Evolutionary conservation across 2,113 vertebrate genomes (phyloP), one percentile per base, ranked within the genome.

Genomic region (Phoenicopterus ruber): DNA sequence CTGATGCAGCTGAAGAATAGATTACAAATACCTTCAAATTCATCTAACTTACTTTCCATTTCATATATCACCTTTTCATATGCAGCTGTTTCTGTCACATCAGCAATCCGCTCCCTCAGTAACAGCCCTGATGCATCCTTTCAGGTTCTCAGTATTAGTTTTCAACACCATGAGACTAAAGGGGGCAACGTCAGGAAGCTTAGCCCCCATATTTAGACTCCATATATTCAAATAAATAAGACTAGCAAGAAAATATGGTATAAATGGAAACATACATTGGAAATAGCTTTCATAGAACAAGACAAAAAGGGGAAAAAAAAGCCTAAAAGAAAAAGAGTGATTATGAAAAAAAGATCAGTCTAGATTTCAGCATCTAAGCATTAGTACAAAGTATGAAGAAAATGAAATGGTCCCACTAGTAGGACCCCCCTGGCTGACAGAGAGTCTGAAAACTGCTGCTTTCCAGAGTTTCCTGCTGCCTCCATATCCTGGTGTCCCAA

Each of bases 21-120:
- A 95, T 97, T 93, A 93, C 93, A 94, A 91, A 93, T 90, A 94
- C 88, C 81, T 96, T 91, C 81, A 93, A 87, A 97, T 97, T 94
- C 88, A 97, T 96, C 95, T 91, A 90, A 93, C 91, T 97, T 94
- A 76, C 86, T 96, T 96, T 95, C 95, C 13, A 62, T 95, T 95
- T 82, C 78, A 95, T 97, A 91, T 94, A 96, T 97, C 95, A 95
- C 84, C 66, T 89, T 95, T 94, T 95, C 89, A 82, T 91, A 95
- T 82, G 84, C 89, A 96, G 93, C 89, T 86, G 54, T 94, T 94
- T 96, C 93, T 96, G 84, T 93, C 88, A 91, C 86, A 91, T 94
- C 95, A 96, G 89, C 95, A 97, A 87, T 94, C 84, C 40, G 34
- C 82, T 94, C 58, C 54, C 88, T 85, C 89, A 80, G 70, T 11